Evolutionary conservation across 1,140 invertebrate genomes (phyloP).

Genomic region (Drosophila bocki): DNA sequence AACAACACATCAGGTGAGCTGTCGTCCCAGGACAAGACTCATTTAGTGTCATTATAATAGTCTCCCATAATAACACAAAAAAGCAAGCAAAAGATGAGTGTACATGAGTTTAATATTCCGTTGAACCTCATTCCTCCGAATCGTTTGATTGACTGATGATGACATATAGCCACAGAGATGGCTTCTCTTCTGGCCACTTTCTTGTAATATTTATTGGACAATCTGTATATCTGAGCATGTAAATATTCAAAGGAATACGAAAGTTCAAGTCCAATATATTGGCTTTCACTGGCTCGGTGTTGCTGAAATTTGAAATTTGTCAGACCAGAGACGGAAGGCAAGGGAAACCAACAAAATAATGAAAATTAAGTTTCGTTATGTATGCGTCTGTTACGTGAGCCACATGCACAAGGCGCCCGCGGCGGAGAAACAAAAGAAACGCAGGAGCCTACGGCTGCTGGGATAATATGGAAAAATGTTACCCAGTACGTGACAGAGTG

Average conservation of each 20-base stretch:
- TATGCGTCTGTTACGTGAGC: constrained; percentile 81
- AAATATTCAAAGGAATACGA: background rate
- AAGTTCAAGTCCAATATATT: constrained; percentile 5
- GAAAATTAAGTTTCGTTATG: constrained; percentile 80
- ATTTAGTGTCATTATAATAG: constrained; percentile 3
- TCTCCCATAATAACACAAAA: background rate
- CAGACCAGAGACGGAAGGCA: constrained; percentile 1
- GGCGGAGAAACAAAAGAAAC: constrained; percentile 15
- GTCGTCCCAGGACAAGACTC: background rate
- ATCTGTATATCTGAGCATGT: background rate
- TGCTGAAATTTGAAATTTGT: constrained; percentile 11
- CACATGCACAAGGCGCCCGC: constrained; percentile 42
- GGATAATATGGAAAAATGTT: constrained; percentile 73
- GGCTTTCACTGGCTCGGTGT: background rate
- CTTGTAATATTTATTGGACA: background rate
- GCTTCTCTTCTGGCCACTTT: background rate
- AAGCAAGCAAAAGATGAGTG: background rate
- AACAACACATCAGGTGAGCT: constrained; percentile 4
- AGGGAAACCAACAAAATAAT: constrained; percentile 38
- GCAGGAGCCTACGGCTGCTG: constrained; percentile 18
- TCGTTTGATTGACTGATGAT: constrained; percentile 4
- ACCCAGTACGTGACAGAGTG: constrained; percentile 61
- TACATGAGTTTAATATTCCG: background rate
- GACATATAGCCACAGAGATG: constrained; percentile 1
- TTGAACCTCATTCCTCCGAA: background rate